Evolutionary conservation across 1,140 invertebrate species (phyloP).

Genomic region (Ruditapes philippinarum): DNA sequence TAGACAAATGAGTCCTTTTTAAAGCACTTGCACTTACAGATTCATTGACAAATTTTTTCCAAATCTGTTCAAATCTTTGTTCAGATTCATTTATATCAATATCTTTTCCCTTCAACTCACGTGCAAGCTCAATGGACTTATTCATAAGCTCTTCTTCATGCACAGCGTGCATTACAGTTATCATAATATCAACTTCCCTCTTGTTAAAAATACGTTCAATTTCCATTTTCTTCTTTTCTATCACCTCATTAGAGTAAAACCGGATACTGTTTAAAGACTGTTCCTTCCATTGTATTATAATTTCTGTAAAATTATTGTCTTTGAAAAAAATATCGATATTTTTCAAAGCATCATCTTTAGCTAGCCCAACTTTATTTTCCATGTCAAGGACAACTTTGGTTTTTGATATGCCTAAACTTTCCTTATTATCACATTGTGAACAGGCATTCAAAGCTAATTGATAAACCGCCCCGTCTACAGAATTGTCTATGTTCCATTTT

Average conservation of each 20-base stretch:
- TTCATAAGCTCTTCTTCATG: background rate
- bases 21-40: too few species aligned
- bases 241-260: too few species aligned
- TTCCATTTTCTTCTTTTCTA: background rate
- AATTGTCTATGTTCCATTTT: background rate
- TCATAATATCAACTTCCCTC: background rate
- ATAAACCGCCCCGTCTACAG: too few species aligned
- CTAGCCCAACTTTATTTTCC: background rate
- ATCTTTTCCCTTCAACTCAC: background rate
- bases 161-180: background rate
- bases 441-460: background rate
- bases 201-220: background rate
- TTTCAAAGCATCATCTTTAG: background rate
- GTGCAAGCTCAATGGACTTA: background rate
- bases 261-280: too few species aligned
- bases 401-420: background rate
- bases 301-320: too few species aligned
- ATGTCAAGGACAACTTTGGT: background rate
- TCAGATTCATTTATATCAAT: background rate
- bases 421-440: background rate
- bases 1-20: background rate
- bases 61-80: background rate
- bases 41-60: background rate
- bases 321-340: too few species aligned
- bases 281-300: too few species aligned